Conservation (phyloP, 1,140 invertebrate genomes). For the Harlomillsia oculata region DNA sequence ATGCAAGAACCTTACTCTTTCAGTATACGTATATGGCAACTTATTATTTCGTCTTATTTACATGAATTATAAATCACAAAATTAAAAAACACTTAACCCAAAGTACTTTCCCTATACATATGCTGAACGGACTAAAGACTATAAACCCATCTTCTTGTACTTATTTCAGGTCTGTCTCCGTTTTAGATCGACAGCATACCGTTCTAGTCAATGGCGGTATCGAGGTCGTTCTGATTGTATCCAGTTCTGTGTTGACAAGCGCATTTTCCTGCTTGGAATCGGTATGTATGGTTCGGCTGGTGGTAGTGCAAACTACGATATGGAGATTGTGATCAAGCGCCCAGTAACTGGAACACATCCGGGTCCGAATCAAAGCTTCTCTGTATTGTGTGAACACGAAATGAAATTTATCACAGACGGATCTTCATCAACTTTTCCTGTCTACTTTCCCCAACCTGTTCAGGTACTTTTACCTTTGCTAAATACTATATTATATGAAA, state of each 20-base stretch:
- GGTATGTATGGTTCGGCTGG: conserved; percentile 85
- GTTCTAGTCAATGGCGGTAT: conserved; percentile 91
- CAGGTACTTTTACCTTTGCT: conserved; percentile 39
- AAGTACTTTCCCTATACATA: too few species aligned
- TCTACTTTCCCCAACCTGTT: conserved; percentile 85
- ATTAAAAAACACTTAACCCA: too few species aligned
- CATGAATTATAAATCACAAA: too few species aligned
- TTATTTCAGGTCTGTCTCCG: conserved; percentile 69
- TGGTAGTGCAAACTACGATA: conserved; percentile 79
- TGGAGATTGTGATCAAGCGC: conserved; percentile 80
- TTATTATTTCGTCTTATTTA: too few species aligned
- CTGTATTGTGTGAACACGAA: conserved; percentile 76
- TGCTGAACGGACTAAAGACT: too few species aligned
- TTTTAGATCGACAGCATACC: conserved; percentile 90
- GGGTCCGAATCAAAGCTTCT: too few species aligned
- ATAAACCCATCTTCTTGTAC: neutral
- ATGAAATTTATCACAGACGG: conserved; percentile 89
- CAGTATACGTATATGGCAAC: too few species aligned
- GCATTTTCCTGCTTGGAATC: conserved; percentile 86
- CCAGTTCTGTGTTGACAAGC: conserved; percentile 81
- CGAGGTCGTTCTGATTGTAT: conserved; percentile 83
- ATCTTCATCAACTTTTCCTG: conserved; percentile 84
- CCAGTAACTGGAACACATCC: too few species aligned
- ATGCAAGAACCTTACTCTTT: too few species aligned
- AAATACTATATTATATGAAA: neutral